phyloP scores from a whole-genome alignment of 1,140 invertebrate genomes.

The Zophobas atratus region DNA sequence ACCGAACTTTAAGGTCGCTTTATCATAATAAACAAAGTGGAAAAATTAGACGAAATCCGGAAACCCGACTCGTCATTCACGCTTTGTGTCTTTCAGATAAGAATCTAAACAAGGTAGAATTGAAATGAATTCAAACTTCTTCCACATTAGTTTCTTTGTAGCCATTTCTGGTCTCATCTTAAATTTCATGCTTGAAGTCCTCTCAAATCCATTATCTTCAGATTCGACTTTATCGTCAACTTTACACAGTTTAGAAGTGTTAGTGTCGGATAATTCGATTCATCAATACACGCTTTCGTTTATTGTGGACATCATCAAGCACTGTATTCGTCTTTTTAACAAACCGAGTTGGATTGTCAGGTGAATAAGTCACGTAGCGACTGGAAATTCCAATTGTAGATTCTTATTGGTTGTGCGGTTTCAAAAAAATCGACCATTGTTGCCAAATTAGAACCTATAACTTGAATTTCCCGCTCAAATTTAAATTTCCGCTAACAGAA shows the following conservation, averaged over 20 bases:
- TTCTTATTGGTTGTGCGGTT: too few relatives aligned
- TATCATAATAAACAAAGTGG: slow-evolving; percentile 43
- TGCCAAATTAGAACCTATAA: background rate
- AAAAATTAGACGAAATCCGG: slow-evolving; percentile 57
- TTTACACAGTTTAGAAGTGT: slow-evolving; percentile 54
- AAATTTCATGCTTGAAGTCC: slow-evolving; percentile 49
- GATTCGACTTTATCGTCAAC: slow-evolving; percentile 46
- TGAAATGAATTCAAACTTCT: slow-evolving; percentile 24
- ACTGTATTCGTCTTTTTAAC: slow-evolving; percentile 53
- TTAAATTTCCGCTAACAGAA: too few relatives aligned
- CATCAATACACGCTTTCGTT: slow-evolving; percentile 51
- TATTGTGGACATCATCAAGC: slow-evolving; percentile 45
- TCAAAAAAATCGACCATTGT: too few relatives aligned
- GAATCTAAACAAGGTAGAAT: slow-evolving; percentile 53
- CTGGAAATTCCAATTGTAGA: too few relatives aligned
- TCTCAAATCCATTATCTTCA: slow-evolving; percentile 41
- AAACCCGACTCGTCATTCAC: slow-evolving; percentile 56
- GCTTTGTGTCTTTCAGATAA: slow-evolving; percentile 54
- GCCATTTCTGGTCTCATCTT: slow-evolving; percentile 48
- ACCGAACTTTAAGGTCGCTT: slow-evolving; percentile 46
- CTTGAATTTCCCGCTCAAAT: background rate
- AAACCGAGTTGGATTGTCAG: slow-evolving; percentile 54
- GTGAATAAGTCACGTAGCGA: slow-evolving; percentile 19
- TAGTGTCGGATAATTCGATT: slow-evolving; percentile 56
- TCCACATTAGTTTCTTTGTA: slow-evolving; percentile 33